These are phyloP conservation scores for Pristionchus fissidentatus DNA, from an alignment of 2,888 invertebrate genomes.

Conservation along the genomic window DNA sequence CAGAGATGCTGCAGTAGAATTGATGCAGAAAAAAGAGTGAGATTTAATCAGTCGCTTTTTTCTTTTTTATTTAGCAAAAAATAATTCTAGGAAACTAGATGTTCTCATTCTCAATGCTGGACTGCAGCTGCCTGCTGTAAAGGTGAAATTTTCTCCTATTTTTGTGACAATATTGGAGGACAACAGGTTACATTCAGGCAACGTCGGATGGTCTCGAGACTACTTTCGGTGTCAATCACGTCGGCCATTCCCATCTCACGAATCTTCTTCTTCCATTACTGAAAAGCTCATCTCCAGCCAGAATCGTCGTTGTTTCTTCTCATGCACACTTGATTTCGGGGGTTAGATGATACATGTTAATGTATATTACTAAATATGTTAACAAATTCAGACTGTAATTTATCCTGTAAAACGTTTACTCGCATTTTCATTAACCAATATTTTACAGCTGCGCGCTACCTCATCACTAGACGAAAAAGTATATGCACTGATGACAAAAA, in stretches of 20 bases:
- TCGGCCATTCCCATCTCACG: conserved; percentile 87
- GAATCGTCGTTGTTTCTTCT: conserved; percentile 33
- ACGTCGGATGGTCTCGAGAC: conserved; percentile 77
- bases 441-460: neutral
- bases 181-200: conserved; percentile 55
- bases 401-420: neutral
- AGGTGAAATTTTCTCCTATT: neutral
- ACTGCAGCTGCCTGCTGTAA: neutral
- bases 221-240: conserved; percentile 84
- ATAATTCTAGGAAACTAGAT: neutral
- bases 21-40: neutral
- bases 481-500: neutral
- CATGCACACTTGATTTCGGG: neutral
- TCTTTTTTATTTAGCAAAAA: neutral
- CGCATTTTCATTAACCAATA: too few species aligned
- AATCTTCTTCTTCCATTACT: conserved; percentile 17
- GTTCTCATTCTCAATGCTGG: conserved; percentile 44
- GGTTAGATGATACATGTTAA: neutral
- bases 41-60: too few species aligned
- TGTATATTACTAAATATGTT: too few species aligned
- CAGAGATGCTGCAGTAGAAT: neutral
- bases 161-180: too few species aligned
- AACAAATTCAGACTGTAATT: neutral
- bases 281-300: neutral
- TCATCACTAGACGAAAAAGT: conserved; percentile 4